These are phyloP conservation scores for Nycticryphes semicollaris DNA, from an alignment of 2,113 vertebrate species.

Conservation along the genomic window DNA sequence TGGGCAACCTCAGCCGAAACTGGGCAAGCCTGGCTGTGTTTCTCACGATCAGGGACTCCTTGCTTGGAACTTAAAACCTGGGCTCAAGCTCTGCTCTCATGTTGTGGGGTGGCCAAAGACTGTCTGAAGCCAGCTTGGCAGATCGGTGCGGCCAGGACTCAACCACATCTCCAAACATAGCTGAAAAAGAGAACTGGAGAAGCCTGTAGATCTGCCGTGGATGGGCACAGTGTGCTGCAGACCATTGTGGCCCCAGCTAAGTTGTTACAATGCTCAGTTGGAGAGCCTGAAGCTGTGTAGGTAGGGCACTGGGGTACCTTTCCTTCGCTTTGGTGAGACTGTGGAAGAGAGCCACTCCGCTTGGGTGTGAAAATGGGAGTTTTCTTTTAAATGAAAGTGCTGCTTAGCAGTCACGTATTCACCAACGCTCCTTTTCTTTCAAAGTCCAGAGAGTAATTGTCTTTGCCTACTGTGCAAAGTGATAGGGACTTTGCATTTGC, in stretches of 20 bases:
- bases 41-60: background rate
- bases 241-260: background rate
- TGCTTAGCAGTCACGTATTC: background rate
- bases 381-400: background rate
- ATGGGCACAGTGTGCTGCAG: background rate
- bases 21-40: background rate
- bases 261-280: background rate
- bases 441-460: background rate
- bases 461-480: background rate
- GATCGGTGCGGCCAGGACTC: background rate
- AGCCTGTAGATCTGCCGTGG: background rate
- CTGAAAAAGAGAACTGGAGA: conserved; percentile 18
- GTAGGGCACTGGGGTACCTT: background rate
- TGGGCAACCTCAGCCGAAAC: background rate
- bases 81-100: background rate
- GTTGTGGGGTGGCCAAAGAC: background rate
- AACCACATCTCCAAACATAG: background rate
- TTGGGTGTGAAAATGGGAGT: background rate
- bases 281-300: background rate
- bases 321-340: background rate
- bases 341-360: background rate
- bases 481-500: background rate
- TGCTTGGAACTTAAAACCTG: background rate
- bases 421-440: background rate
- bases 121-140: background rate